phyloP scores from a whole-genome alignment of 2,888 invertebrate genomes.

The Euproctis similis region DNA sequence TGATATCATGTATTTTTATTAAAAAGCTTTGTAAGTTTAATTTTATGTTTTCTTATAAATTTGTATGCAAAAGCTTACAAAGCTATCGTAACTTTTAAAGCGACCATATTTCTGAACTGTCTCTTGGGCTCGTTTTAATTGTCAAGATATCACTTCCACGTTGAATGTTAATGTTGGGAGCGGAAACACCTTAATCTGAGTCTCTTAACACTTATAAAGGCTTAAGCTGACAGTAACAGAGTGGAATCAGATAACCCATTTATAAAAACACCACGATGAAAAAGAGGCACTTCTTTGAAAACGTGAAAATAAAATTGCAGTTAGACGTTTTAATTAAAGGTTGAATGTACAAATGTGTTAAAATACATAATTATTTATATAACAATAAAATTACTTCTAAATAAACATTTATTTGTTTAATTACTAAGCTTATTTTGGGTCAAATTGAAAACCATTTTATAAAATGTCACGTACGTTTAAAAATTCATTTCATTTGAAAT shows the following conservation, averaged over 20 bases:
- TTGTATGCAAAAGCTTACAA: conserved; percentile 2
- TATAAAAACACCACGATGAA: conserved; percentile 7
- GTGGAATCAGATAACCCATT: conserved; percentile 12
- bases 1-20: no score
- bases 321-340: no score
- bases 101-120: conserved; percentile 9
- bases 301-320: conserved; percentile 9
- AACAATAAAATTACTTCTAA: neutral
- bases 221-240: conserved; percentile 12
- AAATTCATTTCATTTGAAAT: no score
- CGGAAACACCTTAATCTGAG: conserved; percentile 15
- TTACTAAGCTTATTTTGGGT: neutral
- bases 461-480: no score
- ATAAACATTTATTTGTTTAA: neutral
- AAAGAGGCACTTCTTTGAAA: conserved; percentile 6
- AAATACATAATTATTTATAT: no score
- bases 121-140: conserved; percentile 10
- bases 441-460: no score
- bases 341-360: no score
- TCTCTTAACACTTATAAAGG: conserved; percentile 10
- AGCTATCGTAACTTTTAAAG: conserved; percentile 5
- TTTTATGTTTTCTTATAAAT: neutral
- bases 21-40: no score
- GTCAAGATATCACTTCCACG: conserved; percentile 19
- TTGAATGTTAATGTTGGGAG: conserved; percentile 14